These are phyloP conservation scores for Cataglyphis altisquamis DNA, from an alignment of 2,888 invertebrate species.

Conservation along the genomic window DNA sequence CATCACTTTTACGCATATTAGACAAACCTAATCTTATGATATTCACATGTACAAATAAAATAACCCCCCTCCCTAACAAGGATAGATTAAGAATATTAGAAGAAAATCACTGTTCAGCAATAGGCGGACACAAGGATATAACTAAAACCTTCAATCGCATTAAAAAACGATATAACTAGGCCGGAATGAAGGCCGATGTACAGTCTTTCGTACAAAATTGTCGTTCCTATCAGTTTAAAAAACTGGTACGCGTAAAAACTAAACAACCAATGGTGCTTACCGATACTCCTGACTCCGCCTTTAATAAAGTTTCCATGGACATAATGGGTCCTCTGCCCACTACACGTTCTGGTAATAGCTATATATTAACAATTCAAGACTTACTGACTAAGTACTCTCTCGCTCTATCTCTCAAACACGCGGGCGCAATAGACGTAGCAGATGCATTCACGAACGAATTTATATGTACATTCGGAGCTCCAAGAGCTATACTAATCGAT, in stretches of 20 bases:
- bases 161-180: too few species aligned
- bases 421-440: not conserved
- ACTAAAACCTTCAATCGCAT: too few species aligned
- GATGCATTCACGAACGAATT: not conserved
- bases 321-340: not conserved
- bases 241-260: not conserved
- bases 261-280: not conserved
- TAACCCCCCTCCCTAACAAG: too few species aligned
- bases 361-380: not conserved
- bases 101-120: too few species aligned
- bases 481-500: not conserved
- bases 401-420: not conserved
- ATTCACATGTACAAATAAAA: too few species aligned
- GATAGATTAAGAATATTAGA: too few species aligned
- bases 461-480: not conserved
- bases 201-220: too few species aligned
- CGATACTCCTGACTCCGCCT: not conserved
- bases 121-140: too few species aligned
- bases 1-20: too few species aligned
- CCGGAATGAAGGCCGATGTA: too few species aligned
- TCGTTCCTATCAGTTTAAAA: not conserved
- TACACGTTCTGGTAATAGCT: not conserved
- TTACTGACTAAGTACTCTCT: not conserved
- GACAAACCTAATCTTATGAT: too few species aligned
- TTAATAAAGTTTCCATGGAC: conserved; percentile 14